Conservation (phyloP, 2,888 invertebrate genomes). For the Athalia circularis region DNA sequence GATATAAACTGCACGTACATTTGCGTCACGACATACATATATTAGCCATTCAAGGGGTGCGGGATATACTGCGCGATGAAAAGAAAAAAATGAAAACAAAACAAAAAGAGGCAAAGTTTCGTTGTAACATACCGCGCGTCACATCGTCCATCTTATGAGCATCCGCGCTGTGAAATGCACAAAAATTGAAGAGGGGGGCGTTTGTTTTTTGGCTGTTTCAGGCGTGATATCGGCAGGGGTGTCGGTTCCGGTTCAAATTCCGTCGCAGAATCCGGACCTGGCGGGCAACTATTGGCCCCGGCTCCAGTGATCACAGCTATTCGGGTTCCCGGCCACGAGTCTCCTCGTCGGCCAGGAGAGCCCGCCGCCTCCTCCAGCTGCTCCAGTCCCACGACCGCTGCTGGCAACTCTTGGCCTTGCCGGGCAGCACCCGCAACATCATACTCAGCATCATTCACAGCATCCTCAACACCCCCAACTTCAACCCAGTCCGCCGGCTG, state of each 20-base stretch:
- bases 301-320: slow-evolving; percentile 94
- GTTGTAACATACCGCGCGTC: too few species aligned
- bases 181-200: neutral
- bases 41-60: too few species aligned
- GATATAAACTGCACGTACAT: neutral
- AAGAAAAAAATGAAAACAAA: too few species aligned
- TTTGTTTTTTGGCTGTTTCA: slow-evolving; percentile 73
- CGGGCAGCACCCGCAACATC: slow-evolving; percentile 59
- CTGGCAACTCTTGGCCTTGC: slow-evolving; percentile 68
- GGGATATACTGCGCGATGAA: too few species aligned
- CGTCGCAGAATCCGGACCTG: slow-evolving; percentile 88
- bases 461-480: slow-evolving; percentile 44
- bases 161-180: neutral
- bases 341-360: slow-evolving; percentile 77
- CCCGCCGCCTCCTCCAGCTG: slow-evolving; percentile 76
- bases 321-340: slow-evolving; percentile 88
- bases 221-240: slow-evolving; percentile 95
- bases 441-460: slow-evolving; percentile 36
- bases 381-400: slow-evolving; percentile 72
- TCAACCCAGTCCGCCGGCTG: slow-evolving; percentile 41
- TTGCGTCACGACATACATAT: too few species aligned
- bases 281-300: slow-evolving; percentile 92
- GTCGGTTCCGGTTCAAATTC: slow-evolving; percentile 94
- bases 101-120: too few species aligned
- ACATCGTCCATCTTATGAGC: too few species aligned